Percentiles rank a stretch among this genome's conserved stretches.
Evolutionary conservation across 2,113 vertebrate genomes (phyloP).

Genomic region (Asarcornis scutulata): DNA sequence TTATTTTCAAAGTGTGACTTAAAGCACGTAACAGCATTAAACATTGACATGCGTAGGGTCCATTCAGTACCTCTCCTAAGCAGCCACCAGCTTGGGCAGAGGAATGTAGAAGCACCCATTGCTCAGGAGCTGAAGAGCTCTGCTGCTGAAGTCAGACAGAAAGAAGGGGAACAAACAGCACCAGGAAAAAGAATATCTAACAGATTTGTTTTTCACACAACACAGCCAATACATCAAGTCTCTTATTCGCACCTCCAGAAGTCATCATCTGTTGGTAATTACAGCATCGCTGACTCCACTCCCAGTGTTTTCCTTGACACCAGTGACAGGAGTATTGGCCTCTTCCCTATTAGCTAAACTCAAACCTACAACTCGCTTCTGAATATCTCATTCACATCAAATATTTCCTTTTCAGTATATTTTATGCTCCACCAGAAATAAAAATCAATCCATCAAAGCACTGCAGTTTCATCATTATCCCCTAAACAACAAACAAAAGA

Average conservation of each 20-base stretch:
- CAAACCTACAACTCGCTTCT: neutral
- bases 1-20: neutral
- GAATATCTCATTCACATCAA: neutral
- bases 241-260: slow-evolving; percentile 21
- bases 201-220: slow-evolving; percentile 3
- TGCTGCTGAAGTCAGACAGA: neutral
- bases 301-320: neutral
- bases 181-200: neutral
- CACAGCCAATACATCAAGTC: neutral
- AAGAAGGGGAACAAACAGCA: neutral
- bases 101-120: neutral
- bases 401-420: neutral
- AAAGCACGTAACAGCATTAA: neutral
- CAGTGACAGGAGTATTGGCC: neutral
- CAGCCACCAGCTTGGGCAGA: neutral
- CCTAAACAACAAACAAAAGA: neutral
- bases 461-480: neutral
- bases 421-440: neutral
- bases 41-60: neutral
- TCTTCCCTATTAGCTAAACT: neutral
- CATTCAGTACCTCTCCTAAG: neutral
- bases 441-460: neutral
- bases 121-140: neutral
- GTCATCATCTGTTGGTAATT: neutral
- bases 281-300: neutral